Evolutionary conservation across 2,113 vertebrate species (phyloP).

Genomic region (Megaleporinus macrocephalus): DNA sequence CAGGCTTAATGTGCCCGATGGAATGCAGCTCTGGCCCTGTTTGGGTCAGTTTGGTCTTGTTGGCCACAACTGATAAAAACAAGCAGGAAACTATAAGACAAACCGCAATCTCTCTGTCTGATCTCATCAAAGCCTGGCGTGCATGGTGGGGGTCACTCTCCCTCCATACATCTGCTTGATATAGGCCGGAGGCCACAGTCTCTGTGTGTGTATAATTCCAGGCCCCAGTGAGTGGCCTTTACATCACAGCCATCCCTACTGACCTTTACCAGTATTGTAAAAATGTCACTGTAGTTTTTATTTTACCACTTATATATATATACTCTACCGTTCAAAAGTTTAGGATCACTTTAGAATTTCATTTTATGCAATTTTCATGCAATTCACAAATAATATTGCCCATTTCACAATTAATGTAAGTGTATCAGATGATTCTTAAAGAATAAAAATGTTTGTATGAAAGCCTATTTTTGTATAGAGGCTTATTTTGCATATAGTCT

Average conservation of each 20-base stretch:
- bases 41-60: neutral
- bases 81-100: conserved; percentile 24
- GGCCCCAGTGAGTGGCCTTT: neutral
- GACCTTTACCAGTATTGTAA: neutral
- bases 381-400: too few species aligned
- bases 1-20: neutral
- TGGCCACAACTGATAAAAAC: neutral
- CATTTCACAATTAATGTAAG: too few species aligned
- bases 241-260: neutral
- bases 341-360: too few species aligned
- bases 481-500: too few species aligned
- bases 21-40: neutral
- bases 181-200: neutral
- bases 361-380: too few species aligned
- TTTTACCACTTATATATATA: too few species aligned
- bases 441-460: too few species aligned
- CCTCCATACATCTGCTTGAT: neutral
- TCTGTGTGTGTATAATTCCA: conserved; percentile 1
- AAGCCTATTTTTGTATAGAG: too few species aligned
- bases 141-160: neutral
- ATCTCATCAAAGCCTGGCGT: neutral
- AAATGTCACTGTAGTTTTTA: too few species aligned
- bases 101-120: neutral
- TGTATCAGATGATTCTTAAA: too few species aligned
- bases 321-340: too few species aligned